A percentile compares a stretch with the other conserved stretches of the same genome.
These are phyloP conservation scores for Laterallus jamaicensis DNA, from an alignment of 2,113 vertebrate genomes.

Conservation along the genomic window DNA sequence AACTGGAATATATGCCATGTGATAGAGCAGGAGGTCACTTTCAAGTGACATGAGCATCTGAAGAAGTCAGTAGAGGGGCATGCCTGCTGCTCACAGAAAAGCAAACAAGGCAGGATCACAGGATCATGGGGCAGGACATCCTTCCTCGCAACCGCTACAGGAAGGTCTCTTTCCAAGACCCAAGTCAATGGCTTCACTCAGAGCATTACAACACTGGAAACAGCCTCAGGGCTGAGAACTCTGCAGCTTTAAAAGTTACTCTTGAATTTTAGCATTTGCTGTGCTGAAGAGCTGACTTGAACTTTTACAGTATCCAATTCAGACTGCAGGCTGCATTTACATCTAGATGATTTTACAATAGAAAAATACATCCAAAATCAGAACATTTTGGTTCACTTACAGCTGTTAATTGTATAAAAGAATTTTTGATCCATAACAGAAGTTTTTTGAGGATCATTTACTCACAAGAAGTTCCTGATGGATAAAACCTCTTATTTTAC, in stretches of 20 bases:
- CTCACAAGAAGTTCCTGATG: background rate
- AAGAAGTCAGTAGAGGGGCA: background rate
- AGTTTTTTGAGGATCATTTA: background rate
- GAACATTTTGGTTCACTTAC: background rate
- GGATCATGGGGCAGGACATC: rapidly evolving
- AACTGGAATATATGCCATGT: background rate
- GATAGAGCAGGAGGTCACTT: background rate
- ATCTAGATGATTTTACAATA: background rate
- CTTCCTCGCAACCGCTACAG: background rate
- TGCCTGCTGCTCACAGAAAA: background rate
- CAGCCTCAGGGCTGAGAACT: background rate
- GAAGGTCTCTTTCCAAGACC: background rate
- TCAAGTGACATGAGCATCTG: background rate
- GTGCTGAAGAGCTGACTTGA: background rate
- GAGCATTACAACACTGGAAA: background rate
- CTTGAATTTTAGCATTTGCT: background rate
- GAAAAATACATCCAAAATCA: background rate
- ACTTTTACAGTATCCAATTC: background rate
- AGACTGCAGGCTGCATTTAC: background rate
- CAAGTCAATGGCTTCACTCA: background rate
- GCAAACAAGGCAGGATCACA: background rate
- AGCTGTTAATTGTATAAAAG: background rate
- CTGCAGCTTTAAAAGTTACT: background rate
- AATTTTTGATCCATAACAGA: background rate
- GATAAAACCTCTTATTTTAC: background rate